A percentile compares a stretch with the other conserved stretches of the same genome.
phyloP scores from a whole-genome alignment of 2,797 vertebrate genomes.

The Gorsachius magnificus region DNA sequence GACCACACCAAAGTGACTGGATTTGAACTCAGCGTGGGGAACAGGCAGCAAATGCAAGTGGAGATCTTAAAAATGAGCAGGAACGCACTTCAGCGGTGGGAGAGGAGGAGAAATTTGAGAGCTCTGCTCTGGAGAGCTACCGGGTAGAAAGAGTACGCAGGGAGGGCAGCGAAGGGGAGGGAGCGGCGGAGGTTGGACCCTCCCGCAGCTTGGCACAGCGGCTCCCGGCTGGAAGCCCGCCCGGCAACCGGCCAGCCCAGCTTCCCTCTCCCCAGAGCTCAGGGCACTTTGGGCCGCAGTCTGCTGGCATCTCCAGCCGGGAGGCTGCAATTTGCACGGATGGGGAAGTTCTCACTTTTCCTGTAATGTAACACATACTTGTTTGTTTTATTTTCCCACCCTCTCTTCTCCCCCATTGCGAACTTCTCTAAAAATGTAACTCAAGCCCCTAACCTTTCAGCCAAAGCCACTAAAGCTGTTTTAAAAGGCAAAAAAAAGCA shows the following conservation, averaged over 20 bases:
- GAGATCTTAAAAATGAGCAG: background rate
- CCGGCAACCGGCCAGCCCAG: fast-evolving
- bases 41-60: background rate
- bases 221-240: background rate
- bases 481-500: background rate
- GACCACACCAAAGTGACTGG: background rate
- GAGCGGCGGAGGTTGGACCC: fast-evolving
- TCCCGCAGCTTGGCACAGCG: background rate
- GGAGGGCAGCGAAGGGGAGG: background rate
- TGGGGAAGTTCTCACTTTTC: background rate
- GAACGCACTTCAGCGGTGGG: fast-evolving
- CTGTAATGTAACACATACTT: background rate
- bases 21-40: background rate
- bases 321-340: background rate
- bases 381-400: background rate
- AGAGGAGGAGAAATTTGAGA: background rate
- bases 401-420: background rate
- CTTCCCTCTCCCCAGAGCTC: background rate
- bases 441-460: background rate
- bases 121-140: background rate
- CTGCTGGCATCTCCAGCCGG: background rate
- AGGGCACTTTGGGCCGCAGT: background rate
- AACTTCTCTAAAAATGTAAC: background rate
- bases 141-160: background rate
- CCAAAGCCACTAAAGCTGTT: background rate